Conservation (phyloP, 2,888 invertebrate genomes). For the Physocephala rufipes region DNA sequence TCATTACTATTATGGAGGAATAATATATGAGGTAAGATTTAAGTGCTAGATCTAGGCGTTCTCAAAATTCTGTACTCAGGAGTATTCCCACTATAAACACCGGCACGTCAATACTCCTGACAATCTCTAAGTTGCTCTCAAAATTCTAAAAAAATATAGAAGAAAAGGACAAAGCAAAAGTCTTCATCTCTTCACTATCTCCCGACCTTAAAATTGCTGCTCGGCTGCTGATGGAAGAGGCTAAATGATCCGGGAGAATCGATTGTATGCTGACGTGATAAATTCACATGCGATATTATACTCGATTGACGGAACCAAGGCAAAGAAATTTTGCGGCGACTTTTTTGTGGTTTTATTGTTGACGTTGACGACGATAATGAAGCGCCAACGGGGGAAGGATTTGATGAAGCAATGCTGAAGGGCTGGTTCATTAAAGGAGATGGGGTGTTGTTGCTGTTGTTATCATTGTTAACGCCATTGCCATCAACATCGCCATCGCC, state of each 20-base stretch:
- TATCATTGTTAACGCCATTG: neutral
- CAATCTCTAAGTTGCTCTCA: no score
- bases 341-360: slow-evolving; percentile 70
- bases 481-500: slow-evolving; percentile 3
- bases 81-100: no score
- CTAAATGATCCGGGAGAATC: slow-evolving; percentile 89
- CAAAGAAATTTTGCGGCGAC: slow-evolving; percentile 85
- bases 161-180: no score
- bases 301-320: slow-evolving; percentile 91
- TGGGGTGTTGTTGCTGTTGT: slow-evolving; percentile 14
- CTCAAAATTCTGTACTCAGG: no score
- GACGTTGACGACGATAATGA: slow-evolving; percentile 43
- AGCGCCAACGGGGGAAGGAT: slow-evolving; percentile 31
- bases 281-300: slow-evolving; percentile 76
- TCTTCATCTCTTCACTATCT: no score
- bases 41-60: no score
- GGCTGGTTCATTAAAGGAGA: slow-evolving; percentile 23
- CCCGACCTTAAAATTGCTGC: slow-evolving; percentile 64
- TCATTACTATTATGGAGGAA: no score
- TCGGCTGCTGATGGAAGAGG: slow-evolving; percentile 75
- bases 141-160: no score
- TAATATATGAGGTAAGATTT: no score
- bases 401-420: slow-evolving; percentile 46
- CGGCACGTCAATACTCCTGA: no score
- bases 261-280: slow-evolving; percentile 88